Percentiles rank a stretch among this genome's conserved stretches.
Conservation (phyloP, 2,113 vertebrate genomes). For the Atrichornis clamosus region DNA sequence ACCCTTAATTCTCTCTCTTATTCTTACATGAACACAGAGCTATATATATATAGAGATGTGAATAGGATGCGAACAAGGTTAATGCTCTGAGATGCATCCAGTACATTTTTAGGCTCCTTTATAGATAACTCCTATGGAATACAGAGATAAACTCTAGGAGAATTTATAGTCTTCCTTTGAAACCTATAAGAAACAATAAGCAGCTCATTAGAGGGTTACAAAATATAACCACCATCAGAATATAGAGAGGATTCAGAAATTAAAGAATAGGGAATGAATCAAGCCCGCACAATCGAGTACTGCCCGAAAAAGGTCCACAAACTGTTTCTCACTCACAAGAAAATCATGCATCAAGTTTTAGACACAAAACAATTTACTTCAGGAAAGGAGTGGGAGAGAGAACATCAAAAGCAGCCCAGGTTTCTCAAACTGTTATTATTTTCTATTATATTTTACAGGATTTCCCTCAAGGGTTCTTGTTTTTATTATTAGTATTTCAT, state of each 20-base stretch:
- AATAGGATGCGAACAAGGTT: background rate
- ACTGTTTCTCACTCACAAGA: background rate
- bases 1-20: background rate
- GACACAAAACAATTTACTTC: background rate
- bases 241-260: background rate
- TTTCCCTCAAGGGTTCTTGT: background rate
- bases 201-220: background rate
- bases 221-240: background rate
- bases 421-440: background rate
- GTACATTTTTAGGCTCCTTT: background rate
- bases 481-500: background rate
- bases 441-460: background rate
- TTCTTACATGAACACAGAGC: no score
- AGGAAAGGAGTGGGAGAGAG: background rate
- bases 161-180: background rate
- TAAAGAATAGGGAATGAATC: background rate
- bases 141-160: background rate
- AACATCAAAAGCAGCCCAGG: background rate
- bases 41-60: rapidly evolving
- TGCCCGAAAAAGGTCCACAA: background rate
- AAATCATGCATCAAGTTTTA: background rate
- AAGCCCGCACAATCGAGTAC: background rate
- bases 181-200: background rate
- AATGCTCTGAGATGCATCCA: background rate
- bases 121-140: background rate